Evolutionary conservation across 2,113 vertebrate species (phyloP).

Genomic region (Erpornis zantholeuca): DNA sequence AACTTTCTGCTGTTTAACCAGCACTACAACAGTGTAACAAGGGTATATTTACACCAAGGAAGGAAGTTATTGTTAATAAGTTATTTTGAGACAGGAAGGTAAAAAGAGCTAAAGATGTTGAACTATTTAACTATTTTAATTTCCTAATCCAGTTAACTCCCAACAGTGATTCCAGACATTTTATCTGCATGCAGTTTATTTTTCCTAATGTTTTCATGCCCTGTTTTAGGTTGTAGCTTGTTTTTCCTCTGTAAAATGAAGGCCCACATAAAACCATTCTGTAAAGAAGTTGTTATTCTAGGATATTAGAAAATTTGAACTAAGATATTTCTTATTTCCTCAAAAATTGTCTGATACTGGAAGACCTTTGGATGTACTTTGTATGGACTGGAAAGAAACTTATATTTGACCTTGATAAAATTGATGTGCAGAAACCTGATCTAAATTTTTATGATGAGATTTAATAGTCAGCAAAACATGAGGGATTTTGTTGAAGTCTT

Average conservation of each 20-base stretch:
- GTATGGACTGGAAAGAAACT: not conserved
- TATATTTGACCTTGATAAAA: not conserved
- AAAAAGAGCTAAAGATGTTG: not conserved
- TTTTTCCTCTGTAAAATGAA: not conserved
- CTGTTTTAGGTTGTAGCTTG: not conserved
- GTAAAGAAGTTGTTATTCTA: not conserved
- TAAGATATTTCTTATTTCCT: not conserved
- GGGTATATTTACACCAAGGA: constrained; percentile 13
- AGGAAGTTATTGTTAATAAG: constrained; percentile 28
- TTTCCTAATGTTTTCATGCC: not conserved
- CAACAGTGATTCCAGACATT: not conserved
- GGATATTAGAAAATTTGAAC: not conserved
- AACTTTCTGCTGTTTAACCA: not conserved
- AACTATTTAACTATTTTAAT: not conserved
- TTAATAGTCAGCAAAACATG: not conserved
- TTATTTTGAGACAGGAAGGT: constrained; percentile 23
- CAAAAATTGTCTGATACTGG: not conserved
- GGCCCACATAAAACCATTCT: not conserved
- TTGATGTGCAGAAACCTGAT: not conserved
- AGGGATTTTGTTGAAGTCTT: not conserved
- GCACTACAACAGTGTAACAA: not conserved
- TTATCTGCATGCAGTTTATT: not conserved
- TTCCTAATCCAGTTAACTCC: not conserved
- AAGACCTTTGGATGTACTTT: not conserved
- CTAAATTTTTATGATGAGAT: not conserved